Percentiles rank a stretch among this genome's conserved stretches.
These are phyloP conservation scores for Ctenopoma kingsleyae DNA, from an alignment of 2,797 vertebrate genomes.

Conservation along the genomic window DNA sequence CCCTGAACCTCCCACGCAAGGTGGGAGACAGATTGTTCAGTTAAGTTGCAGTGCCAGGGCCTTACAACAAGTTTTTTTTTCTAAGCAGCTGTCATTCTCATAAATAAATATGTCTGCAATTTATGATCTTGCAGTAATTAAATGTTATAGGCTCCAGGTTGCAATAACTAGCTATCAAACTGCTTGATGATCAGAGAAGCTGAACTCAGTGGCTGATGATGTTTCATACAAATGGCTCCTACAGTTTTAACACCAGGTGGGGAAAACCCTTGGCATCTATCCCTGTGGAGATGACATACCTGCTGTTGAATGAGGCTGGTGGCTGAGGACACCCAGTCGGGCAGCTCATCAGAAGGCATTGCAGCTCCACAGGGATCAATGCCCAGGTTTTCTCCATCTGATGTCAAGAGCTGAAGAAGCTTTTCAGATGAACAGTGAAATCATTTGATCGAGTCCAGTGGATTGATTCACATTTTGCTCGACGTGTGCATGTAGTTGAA, in stretches of 20 bases:
- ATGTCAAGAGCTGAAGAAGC: conserved; percentile 35
- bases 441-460: conserved; percentile 44
- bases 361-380: conserved; percentile 50
- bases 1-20: conserved; percentile 31
- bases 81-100: conserved; percentile 16
- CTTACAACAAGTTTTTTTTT: conserved; percentile 4
- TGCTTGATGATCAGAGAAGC: conserved; percentile 10
- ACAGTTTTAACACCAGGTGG: conserved; percentile 27
- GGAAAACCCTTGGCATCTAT: conserved; percentile 25
- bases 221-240: conserved; percentile 29
- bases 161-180: not conserved
- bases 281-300: conserved; percentile 28
- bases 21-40: conserved; percentile 32
- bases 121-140: conserved; percentile 3
- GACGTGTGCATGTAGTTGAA: conserved; percentile 17
- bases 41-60: conserved; percentile 3
- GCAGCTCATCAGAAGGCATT: conserved; percentile 48
- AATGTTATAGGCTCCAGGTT: conserved; percentile 13
- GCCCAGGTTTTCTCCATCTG: conserved; percentile 55
- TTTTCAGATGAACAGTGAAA: conserved; percentile 46
- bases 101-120: conserved; percentile 6
- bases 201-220: conserved; percentile 14
- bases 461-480: conserved; percentile 40
- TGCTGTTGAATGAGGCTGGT: conserved; percentile 36
- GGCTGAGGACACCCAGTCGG: conserved; percentile 47